These are phyloP conservation scores for Eumaeus atala DNA, from an alignment of 1,140 invertebrate genomes.

Conservation along the genomic window DNA sequence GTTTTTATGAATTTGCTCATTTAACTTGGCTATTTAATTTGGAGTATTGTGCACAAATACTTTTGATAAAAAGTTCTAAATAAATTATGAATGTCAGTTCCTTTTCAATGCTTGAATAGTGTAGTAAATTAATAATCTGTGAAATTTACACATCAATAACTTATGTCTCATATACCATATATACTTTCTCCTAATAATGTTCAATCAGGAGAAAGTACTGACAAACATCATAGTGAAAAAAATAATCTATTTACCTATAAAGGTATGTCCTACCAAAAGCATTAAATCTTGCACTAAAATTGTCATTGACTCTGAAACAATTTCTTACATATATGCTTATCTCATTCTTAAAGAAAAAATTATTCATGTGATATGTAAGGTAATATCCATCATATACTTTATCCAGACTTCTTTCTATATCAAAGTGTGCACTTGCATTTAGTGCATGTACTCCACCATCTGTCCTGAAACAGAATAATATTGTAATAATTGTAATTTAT, in stretches of 20 bases:
- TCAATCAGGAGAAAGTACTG: too few species aligned
- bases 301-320: constrained; percentile 73
- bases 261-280: constrained; percentile 79
- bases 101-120: too few species aligned
- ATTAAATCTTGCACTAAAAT: constrained; percentile 77
- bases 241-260: constrained; percentile 73
- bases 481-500: too few species aligned
- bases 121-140: too few species aligned
- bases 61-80: too few species aligned
- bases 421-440: constrained; percentile 78
- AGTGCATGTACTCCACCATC: constrained; percentile 84
- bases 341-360: constrained; percentile 72
- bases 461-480: constrained; percentile 70
- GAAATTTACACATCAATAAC: too few species aligned
- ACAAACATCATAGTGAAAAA: not conserved
- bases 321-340: constrained; percentile 75
- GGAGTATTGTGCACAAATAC: too few species aligned
- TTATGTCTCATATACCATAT: too few species aligned
- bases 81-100: too few species aligned
- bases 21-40: too few species aligned
- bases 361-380: constrained; percentile 74
- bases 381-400: constrained; percentile 62
- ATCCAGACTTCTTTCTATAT: constrained; percentile 69
- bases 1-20: not conserved
- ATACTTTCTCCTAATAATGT: too few species aligned